Percentiles rank a stretch among this genome's conserved stretches.
Conservation (phyloP, 2,113 vertebrate genomes). For the Cromileptes altivelis region DNA sequence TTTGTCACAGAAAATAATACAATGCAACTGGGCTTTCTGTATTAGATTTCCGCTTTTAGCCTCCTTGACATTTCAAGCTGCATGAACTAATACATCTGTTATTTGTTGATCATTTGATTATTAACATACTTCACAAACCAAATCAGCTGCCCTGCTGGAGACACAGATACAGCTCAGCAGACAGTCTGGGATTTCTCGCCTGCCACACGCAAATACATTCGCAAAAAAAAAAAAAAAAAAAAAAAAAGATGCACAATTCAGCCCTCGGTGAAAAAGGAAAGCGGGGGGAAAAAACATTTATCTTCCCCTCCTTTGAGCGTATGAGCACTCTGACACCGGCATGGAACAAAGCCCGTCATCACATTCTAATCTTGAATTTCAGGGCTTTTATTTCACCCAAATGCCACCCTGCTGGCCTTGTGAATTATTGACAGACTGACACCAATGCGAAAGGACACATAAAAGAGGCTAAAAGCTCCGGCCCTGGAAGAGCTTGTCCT, state of each 20-base stretch:
- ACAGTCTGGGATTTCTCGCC: conserved; percentile 65
- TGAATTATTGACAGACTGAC: conserved; percentile 86
- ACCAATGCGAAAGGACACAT: conserved; percentile 82
- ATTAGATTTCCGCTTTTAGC: conserved; percentile 89
- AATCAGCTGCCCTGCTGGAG: conserved; percentile 87
- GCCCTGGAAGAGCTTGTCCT: conserved; percentile 80
- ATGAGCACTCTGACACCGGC: conserved; percentile 75
- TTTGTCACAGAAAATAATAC: conserved; percentile 88
- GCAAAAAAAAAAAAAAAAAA: not conserved
- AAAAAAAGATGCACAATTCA: conserved; percentile 65
- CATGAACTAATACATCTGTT: conserved; percentile 91
- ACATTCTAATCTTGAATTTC: conserved; percentile 84
- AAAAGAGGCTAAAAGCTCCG: conserved; percentile 82
- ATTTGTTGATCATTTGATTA: conserved; percentile 91
- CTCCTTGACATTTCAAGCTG: conserved; percentile 90
- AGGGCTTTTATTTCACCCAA: conserved; percentile 84
- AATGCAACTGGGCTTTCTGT: conserved; percentile 87
- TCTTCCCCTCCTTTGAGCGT: conserved; percentile 76
- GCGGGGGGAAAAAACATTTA: conserved; percentile 67
- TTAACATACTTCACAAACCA: conserved; percentile 90
- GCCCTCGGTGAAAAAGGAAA: conserved; percentile 72
- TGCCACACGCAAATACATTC: conserved; percentile 54
- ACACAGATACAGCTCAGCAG: conserved; percentile 76
- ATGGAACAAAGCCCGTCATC: conserved; percentile 82
- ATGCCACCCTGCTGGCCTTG: conserved; percentile 82